Conservation (phyloP, 2,113 vertebrate species). For the Dipodomys merriami region DNA sequence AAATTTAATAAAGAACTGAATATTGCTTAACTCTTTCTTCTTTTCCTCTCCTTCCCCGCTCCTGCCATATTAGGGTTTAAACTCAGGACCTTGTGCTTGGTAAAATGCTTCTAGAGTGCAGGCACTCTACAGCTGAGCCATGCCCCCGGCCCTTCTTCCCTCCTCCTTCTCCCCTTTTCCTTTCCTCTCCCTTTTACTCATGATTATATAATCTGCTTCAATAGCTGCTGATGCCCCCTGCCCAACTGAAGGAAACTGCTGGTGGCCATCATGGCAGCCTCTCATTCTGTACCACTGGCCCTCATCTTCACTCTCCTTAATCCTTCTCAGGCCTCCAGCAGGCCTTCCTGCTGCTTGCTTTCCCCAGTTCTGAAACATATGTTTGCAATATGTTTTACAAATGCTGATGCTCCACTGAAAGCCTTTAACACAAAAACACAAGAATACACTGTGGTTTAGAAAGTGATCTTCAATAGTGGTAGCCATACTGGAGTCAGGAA, state of each 20-base stretch:
- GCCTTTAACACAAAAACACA: background rate
- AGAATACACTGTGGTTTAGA: background rate
- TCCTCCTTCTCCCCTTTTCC: background rate
- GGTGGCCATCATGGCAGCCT: too few relatives aligned
- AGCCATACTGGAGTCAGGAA: background rate
- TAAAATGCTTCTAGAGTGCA: too few relatives aligned
- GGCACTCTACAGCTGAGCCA: too few relatives aligned
- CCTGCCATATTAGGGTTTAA: too few relatives aligned
- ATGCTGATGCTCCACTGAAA: background rate
- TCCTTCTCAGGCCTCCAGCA: too few relatives aligned
- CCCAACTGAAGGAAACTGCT: background rate
- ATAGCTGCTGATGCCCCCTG: background rate
- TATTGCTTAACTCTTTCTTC: background rate
- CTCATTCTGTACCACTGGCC: accelerated
- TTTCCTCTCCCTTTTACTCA: background rate
- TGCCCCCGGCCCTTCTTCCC: background rate
- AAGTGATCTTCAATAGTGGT: background rate
- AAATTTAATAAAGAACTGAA: slow-evolving; percentile 38
- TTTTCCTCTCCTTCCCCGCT: background rate
- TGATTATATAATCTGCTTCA: background rate
- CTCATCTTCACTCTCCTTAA: background rate
- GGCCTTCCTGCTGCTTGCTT: too few relatives aligned
- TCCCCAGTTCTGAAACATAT: background rate
- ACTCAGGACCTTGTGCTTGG: too few relatives aligned
- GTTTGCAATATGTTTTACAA: background rate